A percentile compares a stretch with the other conserved stretches of the same genome.
Evolutionary conservation across 2,888 invertebrate genomes (phyloP).

Genomic region (Leptopterna dolabrata): DNA sequence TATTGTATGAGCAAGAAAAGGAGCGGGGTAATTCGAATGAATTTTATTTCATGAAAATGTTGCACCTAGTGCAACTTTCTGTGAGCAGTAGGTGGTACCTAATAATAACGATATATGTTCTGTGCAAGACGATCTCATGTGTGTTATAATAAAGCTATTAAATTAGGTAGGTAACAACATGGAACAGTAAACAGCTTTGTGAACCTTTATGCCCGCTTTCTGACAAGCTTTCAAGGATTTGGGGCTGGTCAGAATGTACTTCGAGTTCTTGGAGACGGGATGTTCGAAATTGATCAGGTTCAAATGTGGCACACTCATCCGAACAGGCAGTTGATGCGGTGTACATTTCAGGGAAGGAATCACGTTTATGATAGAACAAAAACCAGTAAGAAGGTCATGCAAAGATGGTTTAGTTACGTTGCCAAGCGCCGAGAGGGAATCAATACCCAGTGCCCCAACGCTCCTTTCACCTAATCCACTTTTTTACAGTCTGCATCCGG

Average conservation of each 20-base stretch:
- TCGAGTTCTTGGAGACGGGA: constrained; percentile 67
- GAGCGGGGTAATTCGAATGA: too few relatives aligned
- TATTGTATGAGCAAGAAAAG: too few relatives aligned
- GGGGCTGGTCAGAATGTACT: constrained; percentile 71
- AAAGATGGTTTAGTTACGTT: not conserved
- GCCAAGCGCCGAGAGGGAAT: constrained; percentile 10
- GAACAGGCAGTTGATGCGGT: not conserved
- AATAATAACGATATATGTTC: too few relatives aligned
- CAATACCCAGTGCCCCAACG: constrained; percentile 25
- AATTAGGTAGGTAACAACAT: too few relatives aligned
- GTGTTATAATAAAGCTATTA: too few relatives aligned
- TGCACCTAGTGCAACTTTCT: too few relatives aligned
- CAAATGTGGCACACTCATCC: constrained; percentile 62
- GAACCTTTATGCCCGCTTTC: constrained; percentile 69
- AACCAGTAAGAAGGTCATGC: not conserved
- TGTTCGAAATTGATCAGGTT: constrained; percentile 70
- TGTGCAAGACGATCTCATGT: too few relatives aligned
- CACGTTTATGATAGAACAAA: not conserved
- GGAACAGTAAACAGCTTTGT: not conserved
- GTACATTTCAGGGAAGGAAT: not conserved
- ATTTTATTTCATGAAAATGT: too few relatives aligned
- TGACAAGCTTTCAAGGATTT: constrained; percentile 70
- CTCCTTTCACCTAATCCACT: not conserved
- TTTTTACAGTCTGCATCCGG: not conserved
- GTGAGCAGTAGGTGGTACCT: too few relatives aligned